Base-by-base conservation (phyloP, 2,797 vertebrate genomes). In the Neomorphus geoffroyi region DNA sequence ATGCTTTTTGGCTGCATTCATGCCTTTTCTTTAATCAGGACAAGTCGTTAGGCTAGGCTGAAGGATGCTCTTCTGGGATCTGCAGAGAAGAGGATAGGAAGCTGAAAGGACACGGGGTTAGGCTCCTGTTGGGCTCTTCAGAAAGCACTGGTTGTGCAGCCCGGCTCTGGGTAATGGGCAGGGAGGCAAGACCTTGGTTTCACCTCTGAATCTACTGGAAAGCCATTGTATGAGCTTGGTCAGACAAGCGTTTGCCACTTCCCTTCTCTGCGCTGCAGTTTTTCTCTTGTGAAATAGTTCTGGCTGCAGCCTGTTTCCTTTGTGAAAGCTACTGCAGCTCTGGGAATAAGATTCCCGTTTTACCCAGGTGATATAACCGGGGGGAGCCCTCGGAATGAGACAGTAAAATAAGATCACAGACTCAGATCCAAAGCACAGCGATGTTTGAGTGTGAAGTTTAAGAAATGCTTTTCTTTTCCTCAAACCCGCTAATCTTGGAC, bases 401-500 rank as follows among this genome's bases (percentile, higher is more conserved):
- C 17, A 22, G 28, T 6, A 35, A 64, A 77, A 66, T 0, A 45
- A 30, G 57, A 21, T 37, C 8, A 2, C 6, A 23, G 9, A 6
- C 35, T 57, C 35, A 33, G 23, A 50, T 23, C 24, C 77, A 48
- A 50, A 28, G 2, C 1, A 3, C 22, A 26, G 56, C 3, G 7
- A 1, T 10, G 57, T 26, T 22, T 58, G 69, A 48, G 28, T 48
- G 11, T 53, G 61, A 7, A 23, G 10, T 18, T 69, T 24, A 48
- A 60, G 32, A 41, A 62, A 17, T 7, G 2, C 4, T 24, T 23
- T 46, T 41, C 39, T 35, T 64, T 41, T 13, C 58, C 54, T 41
- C 35, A 64, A 53, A 56, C 4, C 27, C 39, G 66, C 16, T 7
- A 1, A 13, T 10, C 50, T 32, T 0, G 3, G 53, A 0, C 13